Base-by-base conservation (phyloP, 2,797 vertebrate genomes). In the Leontopithecus rosalia region DNA sequence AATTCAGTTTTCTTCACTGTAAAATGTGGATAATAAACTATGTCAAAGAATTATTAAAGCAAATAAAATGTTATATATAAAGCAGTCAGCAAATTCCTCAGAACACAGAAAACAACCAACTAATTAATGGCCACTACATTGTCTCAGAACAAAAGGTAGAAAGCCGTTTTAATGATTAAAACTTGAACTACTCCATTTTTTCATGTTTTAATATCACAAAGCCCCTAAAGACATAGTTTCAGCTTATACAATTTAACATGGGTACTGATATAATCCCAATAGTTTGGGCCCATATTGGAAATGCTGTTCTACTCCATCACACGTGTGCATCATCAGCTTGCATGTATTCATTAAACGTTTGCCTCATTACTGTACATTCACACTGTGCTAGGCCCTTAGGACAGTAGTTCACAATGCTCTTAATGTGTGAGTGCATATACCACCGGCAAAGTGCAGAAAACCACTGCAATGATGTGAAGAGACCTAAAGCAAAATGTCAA, bases 161-260 rank as follows among this genome's bases (percentile, higher is more conserved):
- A 75, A 87, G 48, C 9, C 17, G 1, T 75, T 95, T 61, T 46
- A 82, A 48, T 22, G 13, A 5, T 50, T 50, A 79, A n/a, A 92
- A 92, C 81, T 26, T 61, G 61, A 97, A 73, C 57, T 77, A 24
- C 13, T 36, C 33, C 36, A 83, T 82, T 88, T 92, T 90, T 86
- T 90, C 87, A 73, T 79, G 52, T 94, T 92, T 96, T 88, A 90
- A n/a, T 41, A 91, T 50, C 41, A 13, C 26, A 82, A 86, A 43
- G 19, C 28, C 48, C 39, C 72, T 79, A 83, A 81, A 91, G 64
- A 50, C 22, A 61, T 3, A 36, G 33, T 73, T 77, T 50, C 26
- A n/a, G 13, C 12, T 80, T 84, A 76, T 26, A 15, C 24, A 86
- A 26, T 86, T 87, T 73, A 94, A 75, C 19, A 90, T 8, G 76